Evolutionary conservation across 2,888 invertebrate genomes (phyloP).

Genomic region (Melanargia galathea): DNA sequence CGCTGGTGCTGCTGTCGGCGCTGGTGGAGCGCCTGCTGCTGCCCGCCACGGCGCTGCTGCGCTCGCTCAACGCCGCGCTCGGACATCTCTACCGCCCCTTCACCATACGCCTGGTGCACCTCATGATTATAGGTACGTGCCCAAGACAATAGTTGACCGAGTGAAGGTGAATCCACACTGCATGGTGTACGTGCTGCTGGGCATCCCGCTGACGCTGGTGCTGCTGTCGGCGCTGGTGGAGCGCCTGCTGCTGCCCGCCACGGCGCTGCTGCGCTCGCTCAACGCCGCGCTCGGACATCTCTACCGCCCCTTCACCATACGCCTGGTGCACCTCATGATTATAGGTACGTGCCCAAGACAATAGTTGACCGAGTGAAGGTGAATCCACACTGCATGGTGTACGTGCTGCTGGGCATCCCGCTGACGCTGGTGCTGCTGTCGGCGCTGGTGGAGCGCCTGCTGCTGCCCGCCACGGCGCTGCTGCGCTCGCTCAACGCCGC

Average conservation of each 20-base stretch:
- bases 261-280: conserved; percentile 85
- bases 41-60: conserved; percentile 87
- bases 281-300: conserved; percentile 87
- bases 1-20: conserved; percentile 91
- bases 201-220: conserved; percentile 93
- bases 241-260: conserved; percentile 88
- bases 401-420: conserved; percentile 93
- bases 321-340: conserved; percentile 87
- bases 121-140: conserved; percentile 86
- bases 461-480: conserved; percentile 87
- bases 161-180: conserved; percentile 95
- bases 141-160: no score
- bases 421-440: conserved; percentile 91
- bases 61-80: conserved; percentile 85
- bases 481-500: conserved; percentile 86
- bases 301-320: conserved; percentile 88
- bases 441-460: conserved; percentile 90
- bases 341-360: no score
- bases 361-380: no score
- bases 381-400: conserved; percentile 93
- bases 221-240: conserved; percentile 92
- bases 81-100: conserved; percentile 89
- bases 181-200: conserved; percentile 91
- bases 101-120: conserved; percentile 89
- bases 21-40: conserved; percentile 90